phyloP scores from a whole-genome alignment of 2,888 invertebrate species.

The Eupithecia tripunctaria region DNA sequence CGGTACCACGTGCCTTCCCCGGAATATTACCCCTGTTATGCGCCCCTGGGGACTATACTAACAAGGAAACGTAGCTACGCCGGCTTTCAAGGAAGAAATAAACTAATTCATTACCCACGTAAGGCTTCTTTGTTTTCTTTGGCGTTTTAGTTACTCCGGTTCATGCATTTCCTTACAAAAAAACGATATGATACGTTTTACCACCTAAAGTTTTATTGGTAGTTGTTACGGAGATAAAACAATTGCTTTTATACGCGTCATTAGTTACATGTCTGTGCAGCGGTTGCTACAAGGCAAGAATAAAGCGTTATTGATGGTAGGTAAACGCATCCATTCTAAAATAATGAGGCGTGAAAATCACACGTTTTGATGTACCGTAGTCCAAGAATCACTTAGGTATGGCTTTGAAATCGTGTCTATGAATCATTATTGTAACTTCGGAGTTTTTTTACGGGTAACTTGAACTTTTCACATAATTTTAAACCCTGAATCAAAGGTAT shows the following conservation, averaged over 20 bases:
- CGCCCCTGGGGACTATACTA: slow-evolving; percentile 30
- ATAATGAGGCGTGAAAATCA: slow-evolving; percentile 26
- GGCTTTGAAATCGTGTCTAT: slow-evolving; percentile 10
- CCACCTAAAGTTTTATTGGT: slow-evolving; percentile 45
- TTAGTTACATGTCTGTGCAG: slow-evolving; percentile 45
- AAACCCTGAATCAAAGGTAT: background rate
- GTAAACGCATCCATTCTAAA: slow-evolving; percentile 32
- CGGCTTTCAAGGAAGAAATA: slow-evolving; percentile 29
- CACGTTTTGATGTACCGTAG: slow-evolving; percentile 27
- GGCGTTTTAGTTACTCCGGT: slow-evolving; percentile 38
- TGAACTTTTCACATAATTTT: background rate
- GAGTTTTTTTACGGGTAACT: background rate
- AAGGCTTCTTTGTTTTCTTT: slow-evolving; percentile 38
- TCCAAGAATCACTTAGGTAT: slow-evolving; percentile 23
- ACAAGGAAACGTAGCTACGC: slow-evolving; percentile 29
- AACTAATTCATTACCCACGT: slow-evolving; percentile 34
- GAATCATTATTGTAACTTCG: background rate
- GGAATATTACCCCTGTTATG: slow-evolving; percentile 46
- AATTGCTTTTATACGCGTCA: slow-evolving; percentile 58
- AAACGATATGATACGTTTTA: slow-evolving; percentile 37
- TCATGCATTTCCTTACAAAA: slow-evolving; percentile 35
- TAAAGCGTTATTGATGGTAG: slow-evolving; percentile 35
- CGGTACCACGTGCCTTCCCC: slow-evolving; percentile 37
- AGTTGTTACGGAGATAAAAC: slow-evolving; percentile 53
- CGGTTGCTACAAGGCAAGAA: slow-evolving; percentile 26